Evolutionary conservation across 2,888 invertebrate species (phyloP), one percentile per base, ranked within the genome.

Genomic region (Drosophila fulvimacula): DNA sequence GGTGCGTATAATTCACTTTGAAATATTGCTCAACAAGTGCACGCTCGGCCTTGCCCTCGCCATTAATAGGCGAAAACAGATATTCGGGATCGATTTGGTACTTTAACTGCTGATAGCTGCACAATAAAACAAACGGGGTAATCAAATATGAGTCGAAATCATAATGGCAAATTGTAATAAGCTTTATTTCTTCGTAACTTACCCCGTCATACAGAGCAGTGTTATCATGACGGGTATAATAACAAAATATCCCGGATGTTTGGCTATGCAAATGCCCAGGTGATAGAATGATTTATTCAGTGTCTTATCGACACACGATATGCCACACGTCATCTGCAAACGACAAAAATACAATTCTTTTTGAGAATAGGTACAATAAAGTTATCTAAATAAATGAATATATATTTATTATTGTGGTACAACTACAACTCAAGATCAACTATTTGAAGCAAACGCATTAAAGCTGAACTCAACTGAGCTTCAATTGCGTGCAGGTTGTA

Each of bases 21-120:
- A 98, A 98, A 89, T 95, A 94, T 78, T 95, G 94, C 90, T 98
- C 97, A 15, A 97, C 96, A 57, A 97, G 94, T 30, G 95, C 94
- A 79, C 98, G 94, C 91, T 98, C 98, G 49, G 94, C 92, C 92
- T 97, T 97, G 15, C 97, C 97, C 81, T 96, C 96, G 0, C 98
- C 98, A 86, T 96, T 96, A 76, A 97, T 94, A 0, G 98, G 98
- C 39, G 97, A 97, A 93, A 98, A 98, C 19, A 98, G 94, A 93
- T 98, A 98, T 92, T 98, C 98, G 0, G 98, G 98, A 92, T 98
- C 98, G 93, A 97, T 97, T 93, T 97, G 97, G 93, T 97, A 97
- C 91, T 95, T 93, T 67, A 98, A 94, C 91, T 95, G 94, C 93
- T 98, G 98, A 93, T 96, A 97, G 57, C 92, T 92, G 72, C 24